A percentile compares a stretch with the other conserved stretches of the same genome.
phyloP scores from a whole-genome alignment of 1,140 invertebrate species.

The Melanaphis sacchari region DNA sequence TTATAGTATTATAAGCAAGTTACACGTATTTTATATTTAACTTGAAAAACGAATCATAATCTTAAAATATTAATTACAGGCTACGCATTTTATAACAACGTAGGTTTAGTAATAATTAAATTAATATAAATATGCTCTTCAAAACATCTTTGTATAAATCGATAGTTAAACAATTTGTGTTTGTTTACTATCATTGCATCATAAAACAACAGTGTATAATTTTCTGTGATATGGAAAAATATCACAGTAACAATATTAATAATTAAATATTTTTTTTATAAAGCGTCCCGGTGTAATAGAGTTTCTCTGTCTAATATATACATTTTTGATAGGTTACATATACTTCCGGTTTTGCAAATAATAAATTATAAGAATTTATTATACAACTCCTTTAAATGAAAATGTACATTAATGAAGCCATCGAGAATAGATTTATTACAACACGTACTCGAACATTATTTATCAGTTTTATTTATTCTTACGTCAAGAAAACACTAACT shows the following conservation, averaged over 20 bases:
- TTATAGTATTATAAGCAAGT: background rate
- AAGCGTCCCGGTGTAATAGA: background rate
- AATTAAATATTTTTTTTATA: background rate
- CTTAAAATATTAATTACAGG: background rate
- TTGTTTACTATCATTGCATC: background rate
- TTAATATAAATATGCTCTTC: background rate
- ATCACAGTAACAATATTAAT: background rate
- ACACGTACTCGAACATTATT: background rate
- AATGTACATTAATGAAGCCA: background rate
- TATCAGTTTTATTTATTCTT: background rate
- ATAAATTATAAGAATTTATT: background rate
- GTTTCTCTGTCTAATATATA: background rate
- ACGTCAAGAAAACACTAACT: background rate
- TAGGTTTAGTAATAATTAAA: background rate
- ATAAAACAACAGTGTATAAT: background rate
- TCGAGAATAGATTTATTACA: background rate
- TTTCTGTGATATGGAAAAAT: background rate
- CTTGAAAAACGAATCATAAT: background rate
- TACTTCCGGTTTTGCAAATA: background rate
- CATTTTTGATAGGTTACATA: background rate
- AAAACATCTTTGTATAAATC: background rate
- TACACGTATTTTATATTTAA: background rate
- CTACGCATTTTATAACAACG: background rate
- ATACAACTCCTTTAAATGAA: background rate
- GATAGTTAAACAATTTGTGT: background rate